These are phyloP conservation scores for Sarcophaga carnaria DNA, from an alignment of 2,888 invertebrate species.

Conservation along the genomic window DNA sequence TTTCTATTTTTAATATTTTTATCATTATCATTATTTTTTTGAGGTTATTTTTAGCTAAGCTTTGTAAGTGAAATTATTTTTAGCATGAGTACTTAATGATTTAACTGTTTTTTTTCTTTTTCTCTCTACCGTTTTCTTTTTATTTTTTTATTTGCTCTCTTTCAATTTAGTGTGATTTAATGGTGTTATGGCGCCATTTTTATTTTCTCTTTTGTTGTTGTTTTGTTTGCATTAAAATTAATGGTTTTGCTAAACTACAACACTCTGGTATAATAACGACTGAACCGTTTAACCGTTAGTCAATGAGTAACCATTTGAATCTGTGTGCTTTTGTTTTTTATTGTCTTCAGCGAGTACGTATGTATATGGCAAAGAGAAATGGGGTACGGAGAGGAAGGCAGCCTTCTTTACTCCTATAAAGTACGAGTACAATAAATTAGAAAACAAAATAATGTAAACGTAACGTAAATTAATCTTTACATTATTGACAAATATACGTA, in stretches of 20 bases:
- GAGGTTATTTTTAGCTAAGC: too few relatives aligned
- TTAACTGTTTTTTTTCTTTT: too few relatives aligned
- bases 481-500: too few relatives aligned
- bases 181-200: conserved; percentile 54
- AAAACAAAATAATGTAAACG: conserved; percentile 41
- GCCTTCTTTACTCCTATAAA: conserved; percentile 39
- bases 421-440: conserved; percentile 46
- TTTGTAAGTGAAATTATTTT: too few relatives aligned
- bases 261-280: conserved; percentile 41
- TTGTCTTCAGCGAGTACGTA: neutral
- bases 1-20: too few relatives aligned
- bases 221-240: conserved; percentile 54
- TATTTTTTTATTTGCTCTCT: conserved; percentile 10
- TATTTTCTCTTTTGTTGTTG: conserved; percentile 5
- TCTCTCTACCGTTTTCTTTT: neutral
- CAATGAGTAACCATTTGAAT: conserved; percentile 33
- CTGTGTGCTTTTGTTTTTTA: conserved; percentile 7
- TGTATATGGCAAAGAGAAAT: too few relatives aligned
- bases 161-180: conserved; percentile 59
- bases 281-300: conserved; percentile 48
- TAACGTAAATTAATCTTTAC: conserved; percentile 22
- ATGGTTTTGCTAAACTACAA: conserved; percentile 45
- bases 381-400: neutral
- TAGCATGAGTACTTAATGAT: too few relatives aligned
- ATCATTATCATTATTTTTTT: too few relatives aligned